These are phyloP conservation scores for Clarias fuscus DNA, from an alignment of 2,797 vertebrate genomes.

Conservation along the genomic window DNA sequence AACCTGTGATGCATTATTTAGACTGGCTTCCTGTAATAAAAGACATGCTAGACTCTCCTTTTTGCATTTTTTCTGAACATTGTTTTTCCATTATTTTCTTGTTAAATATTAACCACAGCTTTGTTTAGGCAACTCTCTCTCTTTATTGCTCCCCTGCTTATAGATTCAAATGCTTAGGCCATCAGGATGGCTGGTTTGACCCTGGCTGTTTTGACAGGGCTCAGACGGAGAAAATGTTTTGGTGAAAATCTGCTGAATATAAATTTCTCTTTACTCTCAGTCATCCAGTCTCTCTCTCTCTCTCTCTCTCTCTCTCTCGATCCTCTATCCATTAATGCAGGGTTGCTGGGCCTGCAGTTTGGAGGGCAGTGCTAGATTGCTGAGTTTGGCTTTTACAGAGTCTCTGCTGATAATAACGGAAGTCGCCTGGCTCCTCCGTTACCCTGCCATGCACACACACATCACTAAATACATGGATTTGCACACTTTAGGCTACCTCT, in stretches of 20 bases:
- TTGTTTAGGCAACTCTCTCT: conserved; percentile 77
- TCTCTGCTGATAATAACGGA: conserved; percentile 57
- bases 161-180: conserved; percentile 74
- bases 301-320: conserved; percentile 48
- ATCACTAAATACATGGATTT: background rate
- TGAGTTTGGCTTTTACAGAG: conserved; percentile 68
- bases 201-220: conserved; percentile 67
- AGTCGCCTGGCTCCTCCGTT: conserved; percentile 53
- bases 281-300: conserved; percentile 45
- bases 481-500: conserved; percentile 14
- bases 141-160: conserved; percentile 63
- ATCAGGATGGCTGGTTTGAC: conserved; percentile 61
- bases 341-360: conserved; percentile 72
- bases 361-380: conserved; percentile 61
- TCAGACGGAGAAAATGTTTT: conserved; percentile 70
- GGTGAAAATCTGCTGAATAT: conserved; percentile 76
- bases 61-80: conserved; percentile 76
- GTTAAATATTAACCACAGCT: conserved; percentile 95
- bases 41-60: conserved; percentile 72
- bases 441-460: conserved; percentile 36
- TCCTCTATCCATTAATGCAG: conserved; percentile 62
- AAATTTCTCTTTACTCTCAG: conserved; percentile 62
- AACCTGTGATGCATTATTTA: conserved; percentile 94
- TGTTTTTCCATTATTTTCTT: conserved; percentile 93
- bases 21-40: conserved; percentile 75